These are phyloP conservation scores for Neomonachus schauinslandi DNA, from an alignment of 2,113 vertebrate species.

Conservation along the genomic window DNA sequence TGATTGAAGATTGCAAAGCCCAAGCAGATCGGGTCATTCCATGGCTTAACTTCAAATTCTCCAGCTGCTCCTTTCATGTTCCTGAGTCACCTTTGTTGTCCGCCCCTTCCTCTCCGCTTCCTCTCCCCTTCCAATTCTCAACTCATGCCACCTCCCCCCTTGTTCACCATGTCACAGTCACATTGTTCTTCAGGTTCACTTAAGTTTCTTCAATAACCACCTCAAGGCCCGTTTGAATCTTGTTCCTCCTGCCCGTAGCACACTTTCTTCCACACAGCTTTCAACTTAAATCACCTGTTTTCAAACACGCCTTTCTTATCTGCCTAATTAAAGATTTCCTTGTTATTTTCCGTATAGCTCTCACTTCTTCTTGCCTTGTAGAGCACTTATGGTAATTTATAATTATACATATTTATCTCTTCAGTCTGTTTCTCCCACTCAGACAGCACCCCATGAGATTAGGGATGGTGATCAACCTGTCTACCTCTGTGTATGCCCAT, in stretches of 20 bases:
- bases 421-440: not conserved
- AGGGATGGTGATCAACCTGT: not conserved
- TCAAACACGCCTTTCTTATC: not conserved
- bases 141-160: not conserved
- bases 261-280: not conserved
- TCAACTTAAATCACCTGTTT: not conserved
- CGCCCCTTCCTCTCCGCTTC: not conserved
- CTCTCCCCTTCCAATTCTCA: not conserved
- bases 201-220: not conserved
- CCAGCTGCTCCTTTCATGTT: not conserved
- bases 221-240: not conserved
- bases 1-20: not conserved
- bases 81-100: not conserved
- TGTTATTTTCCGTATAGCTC: not conserved
- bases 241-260: not conserved
- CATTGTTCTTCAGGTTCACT: not conserved
- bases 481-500: not conserved
- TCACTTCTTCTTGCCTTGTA: not conserved
- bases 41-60: not conserved
- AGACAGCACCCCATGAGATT: not conserved
- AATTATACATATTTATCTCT: not conserved
- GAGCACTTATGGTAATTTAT: not conserved
- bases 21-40: not conserved
- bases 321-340: not conserved
- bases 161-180: accelerated